A percentile compares a stretch with the other conserved stretches of the same genome.
phyloP scores from a whole-genome alignment of 2,797 vertebrate genomes.

The Takifugu ocellatus region DNA sequence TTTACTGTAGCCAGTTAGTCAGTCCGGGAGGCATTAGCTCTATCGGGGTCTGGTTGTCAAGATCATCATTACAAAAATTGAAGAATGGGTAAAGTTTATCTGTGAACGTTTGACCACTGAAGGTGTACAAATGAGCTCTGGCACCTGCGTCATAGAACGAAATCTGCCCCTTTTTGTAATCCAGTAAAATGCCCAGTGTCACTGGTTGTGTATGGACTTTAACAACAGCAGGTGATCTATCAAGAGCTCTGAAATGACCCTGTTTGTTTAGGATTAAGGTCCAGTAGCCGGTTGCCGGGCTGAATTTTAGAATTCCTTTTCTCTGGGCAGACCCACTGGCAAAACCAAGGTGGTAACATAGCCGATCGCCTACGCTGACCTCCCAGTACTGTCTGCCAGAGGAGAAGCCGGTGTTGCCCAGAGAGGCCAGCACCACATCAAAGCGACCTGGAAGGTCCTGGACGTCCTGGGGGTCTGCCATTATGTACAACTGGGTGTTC shows the following conservation, averaged over 20 bases:
- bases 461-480: rapidly evolving
- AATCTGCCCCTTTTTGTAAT: slow-evolving; percentile 47
- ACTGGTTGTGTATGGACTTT: background rate
- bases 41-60: slow-evolving; percentile 7
- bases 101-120: slow-evolving; percentile 28
- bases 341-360: slow-evolving; percentile 57
- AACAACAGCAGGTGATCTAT: rapidly evolving
- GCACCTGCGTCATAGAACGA: slow-evolving; percentile 42
- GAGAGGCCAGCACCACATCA: slow-evolving; percentile 24
- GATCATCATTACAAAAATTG: slow-evolving; percentile 39
- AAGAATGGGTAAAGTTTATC: slow-evolving; percentile 55
- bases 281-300: slow-evolving; percentile 42
- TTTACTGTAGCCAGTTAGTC: slow-evolving; percentile 43
- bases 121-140: slow-evolving; percentile 43
- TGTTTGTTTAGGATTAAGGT: slow-evolving; percentile 34
- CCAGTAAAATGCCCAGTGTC: slow-evolving; percentile 51
- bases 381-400: slow-evolving; percentile 63
- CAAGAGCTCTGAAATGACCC: slow-evolving; percentile 10
- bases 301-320: slow-evolving; percentile 15
- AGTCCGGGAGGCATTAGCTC: slow-evolving; percentile 20
- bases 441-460: slow-evolving; percentile 36
- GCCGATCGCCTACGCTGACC: slow-evolving; percentile 39
- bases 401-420: slow-evolving; percentile 47
- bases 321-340: slow-evolving; percentile 41
- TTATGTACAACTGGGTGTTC: slow-evolving; percentile 14